These are phyloP conservation scores for Antechinus flavipes DNA, from an alignment of 2,113 vertebrate species.

Conservation along the genomic window DNA sequence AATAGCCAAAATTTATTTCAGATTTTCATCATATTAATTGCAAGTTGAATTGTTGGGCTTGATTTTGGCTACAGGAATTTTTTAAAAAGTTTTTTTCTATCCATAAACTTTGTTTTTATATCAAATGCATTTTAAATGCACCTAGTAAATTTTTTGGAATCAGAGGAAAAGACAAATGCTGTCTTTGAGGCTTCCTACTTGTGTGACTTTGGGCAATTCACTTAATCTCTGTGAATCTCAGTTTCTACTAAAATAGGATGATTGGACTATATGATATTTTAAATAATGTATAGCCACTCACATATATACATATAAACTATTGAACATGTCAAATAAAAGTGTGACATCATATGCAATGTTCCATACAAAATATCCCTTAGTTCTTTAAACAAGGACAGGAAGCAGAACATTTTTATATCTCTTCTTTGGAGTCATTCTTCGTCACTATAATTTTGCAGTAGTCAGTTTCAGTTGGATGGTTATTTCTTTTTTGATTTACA, in stretches of 20 bases:
- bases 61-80: neutral
- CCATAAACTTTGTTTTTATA: neutral
- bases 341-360: neutral
- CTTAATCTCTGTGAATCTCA: neutral
- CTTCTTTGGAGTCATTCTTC: neutral
- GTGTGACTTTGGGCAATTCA: neutral
- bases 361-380: neutral
- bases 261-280: neutral
- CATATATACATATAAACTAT: no score
- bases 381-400: neutral
- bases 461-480: neutral
- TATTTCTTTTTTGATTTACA: neutral
- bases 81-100: neutral
- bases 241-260: neutral
- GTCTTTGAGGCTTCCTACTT: neutral
- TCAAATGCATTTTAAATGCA: neutral
- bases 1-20: neutral
- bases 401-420: neutral
- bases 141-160: neutral
- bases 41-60: neutral
- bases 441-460: neutral
- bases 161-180: neutral
- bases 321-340: neutral
- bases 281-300: neutral
- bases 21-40: neutral